Conservation (phyloP, 2,797 vertebrate genomes). For the Synanceia verrucosa region DNA sequence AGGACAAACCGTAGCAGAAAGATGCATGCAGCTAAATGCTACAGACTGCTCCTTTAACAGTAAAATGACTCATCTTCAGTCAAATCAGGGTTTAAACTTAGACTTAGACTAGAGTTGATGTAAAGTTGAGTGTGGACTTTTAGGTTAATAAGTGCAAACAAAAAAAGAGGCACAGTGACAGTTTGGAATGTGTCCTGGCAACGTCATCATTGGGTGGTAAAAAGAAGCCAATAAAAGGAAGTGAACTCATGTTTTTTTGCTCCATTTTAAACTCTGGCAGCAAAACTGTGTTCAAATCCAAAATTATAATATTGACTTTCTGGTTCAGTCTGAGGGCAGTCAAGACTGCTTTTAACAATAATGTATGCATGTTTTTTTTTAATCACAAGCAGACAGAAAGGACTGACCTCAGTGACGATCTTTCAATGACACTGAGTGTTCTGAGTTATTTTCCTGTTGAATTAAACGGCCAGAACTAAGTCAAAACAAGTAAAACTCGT, state of each 20-base stretch:
- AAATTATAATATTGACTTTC: constrained; percentile 5
- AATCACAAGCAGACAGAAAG: not conserved
- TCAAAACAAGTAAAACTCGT: not conserved
- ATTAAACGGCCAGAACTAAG: not conserved
- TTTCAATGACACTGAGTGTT: not conserved
- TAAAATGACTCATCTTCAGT: too few species aligned
- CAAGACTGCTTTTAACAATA: not conserved
- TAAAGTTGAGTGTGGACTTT: not conserved
- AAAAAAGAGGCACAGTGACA: not conserved
- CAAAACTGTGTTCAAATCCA: not conserved
- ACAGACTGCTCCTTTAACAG: not conserved
- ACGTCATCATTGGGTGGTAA: not conserved
- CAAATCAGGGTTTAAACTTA: not conserved
- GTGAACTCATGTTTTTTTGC: not conserved
- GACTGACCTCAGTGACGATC: not conserved
- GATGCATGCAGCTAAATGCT: too few species aligned
- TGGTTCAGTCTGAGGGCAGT: not conserved
- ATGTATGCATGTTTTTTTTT: not conserved
- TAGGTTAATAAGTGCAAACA: not conserved
- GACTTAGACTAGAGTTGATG: not conserved
- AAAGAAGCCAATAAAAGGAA: not conserved
- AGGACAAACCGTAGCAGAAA: too few species aligned
- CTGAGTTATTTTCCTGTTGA: not conserved
- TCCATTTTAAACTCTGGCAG: not conserved
- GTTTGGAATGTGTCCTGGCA: constrained; percentile 1